Evolutionary conservation across 2,797 vertebrate genomes (phyloP).

Genomic region (Percopsis omiscomaycus): DNA sequence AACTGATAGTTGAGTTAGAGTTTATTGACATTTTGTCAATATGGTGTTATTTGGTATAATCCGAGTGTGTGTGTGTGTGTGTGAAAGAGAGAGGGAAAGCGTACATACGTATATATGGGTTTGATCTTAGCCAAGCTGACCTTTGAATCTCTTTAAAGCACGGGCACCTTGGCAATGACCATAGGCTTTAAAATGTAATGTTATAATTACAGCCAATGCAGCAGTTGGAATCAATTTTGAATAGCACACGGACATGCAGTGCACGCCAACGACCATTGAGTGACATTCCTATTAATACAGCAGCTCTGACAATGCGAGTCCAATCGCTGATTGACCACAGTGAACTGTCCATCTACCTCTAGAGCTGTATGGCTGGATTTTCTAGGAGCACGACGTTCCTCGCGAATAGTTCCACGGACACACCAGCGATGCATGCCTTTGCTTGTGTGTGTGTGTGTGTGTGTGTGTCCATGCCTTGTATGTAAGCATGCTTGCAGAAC

Average conservation of each 20-base stretch:
- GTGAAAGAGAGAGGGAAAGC: neutral
- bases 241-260: neutral
- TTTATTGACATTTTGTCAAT: neutral
- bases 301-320: neutral
- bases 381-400: conserved; percentile 15
- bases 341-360: conserved; percentile 8
- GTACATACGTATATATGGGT: conserved; percentile 8
- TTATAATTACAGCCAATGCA: neutral
- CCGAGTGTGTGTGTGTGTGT: conserved; percentile 5
- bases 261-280: neutral
- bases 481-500: conserved; percentile 4
- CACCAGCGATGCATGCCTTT: conserved; percentile 15
- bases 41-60: neutral
- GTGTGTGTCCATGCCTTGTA: neutral
- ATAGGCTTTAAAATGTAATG: neutral
- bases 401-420: conserved; percentile 34
- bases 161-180: too few relatives aligned
- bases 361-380: conserved; percentile 19
- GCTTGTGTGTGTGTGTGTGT: neutral
- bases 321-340: neutral
- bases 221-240: neutral
- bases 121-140: conserved; percentile 37
- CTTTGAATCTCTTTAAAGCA: conserved; percentile 47
- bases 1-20: too few relatives aligned
- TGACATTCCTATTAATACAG: neutral